Conservation (phyloP, 2,113 vertebrate species). For the Sorex araneus region DNA sequence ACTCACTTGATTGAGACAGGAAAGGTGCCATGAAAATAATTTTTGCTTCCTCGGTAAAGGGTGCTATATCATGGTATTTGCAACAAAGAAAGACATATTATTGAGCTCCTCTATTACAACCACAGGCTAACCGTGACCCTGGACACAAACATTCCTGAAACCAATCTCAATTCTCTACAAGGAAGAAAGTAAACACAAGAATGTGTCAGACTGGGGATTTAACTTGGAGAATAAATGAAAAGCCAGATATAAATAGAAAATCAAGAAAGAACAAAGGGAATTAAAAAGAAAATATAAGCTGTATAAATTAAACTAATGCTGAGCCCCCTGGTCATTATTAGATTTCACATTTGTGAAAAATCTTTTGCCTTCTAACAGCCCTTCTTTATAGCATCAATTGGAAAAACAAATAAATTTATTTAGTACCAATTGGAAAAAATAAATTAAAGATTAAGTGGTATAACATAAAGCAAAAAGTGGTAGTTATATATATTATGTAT, state of each 20-base stretch:
- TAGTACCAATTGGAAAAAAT: too few species aligned
- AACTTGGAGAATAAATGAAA: slow-evolving; percentile 68
- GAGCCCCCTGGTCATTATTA: background rate
- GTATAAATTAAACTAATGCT: slow-evolving; percentile 59
- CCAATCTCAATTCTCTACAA: slow-evolving; percentile 69
- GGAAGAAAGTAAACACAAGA: slow-evolving; percentile 69
- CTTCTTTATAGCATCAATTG: slow-evolving; percentile 32
- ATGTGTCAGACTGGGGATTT: slow-evolving; percentile 25
- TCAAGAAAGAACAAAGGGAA: background rate
- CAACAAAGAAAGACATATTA: slow-evolving; percentile 51
- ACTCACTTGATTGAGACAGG: background rate
- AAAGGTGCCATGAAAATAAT: slow-evolving; percentile 25
- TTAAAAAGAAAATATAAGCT: slow-evolving; percentile 34
- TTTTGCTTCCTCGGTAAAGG: slow-evolving; percentile 17
- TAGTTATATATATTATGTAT: background rate
- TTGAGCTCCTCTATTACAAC: slow-evolving; percentile 13
- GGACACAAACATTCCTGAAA: slow-evolving; percentile 57
- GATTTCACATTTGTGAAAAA: slow-evolving; percentile 53
- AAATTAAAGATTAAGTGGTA: background rate
- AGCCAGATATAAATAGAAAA: slow-evolving; percentile 61
- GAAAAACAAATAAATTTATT: background rate
- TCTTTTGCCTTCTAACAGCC: background rate
- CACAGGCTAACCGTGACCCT: slow-evolving; percentile 46
- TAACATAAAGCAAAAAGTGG: background rate
- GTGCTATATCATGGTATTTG: slow-evolving; percentile 30